Evolutionary conservation across 2,797 vertebrate genomes (phyloP), one percentile per base, ranked within the genome.

Genomic region (Denticeps clupeoides): DNA sequence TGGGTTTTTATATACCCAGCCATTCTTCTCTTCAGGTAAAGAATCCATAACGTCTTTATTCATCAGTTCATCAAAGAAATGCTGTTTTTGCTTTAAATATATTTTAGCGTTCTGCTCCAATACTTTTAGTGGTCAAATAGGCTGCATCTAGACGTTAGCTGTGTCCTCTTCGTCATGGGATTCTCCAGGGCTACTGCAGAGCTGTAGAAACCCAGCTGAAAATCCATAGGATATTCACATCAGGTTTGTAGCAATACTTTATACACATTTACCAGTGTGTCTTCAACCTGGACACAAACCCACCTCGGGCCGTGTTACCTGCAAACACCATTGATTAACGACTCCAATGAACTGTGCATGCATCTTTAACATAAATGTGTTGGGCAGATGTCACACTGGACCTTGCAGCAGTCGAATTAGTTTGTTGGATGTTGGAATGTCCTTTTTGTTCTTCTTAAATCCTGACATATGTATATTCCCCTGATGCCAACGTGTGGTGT

Each of bases 21-120:
- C 41, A 43, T 43, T 13, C 41, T 22, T 27, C 13, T 43, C 18
- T 8, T 22, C 24, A 27, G 22, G 7, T 3, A 22, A 41, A 26
- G 22, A 22, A 43, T 24, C 25, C 41, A 43, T 13, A 5, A 24
- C 25, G 38, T n/a, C n/a, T n/a, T n/a, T n/a, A n/a, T n/a, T 38
- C 35, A 9, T 19, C 35, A 18, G 38, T 38, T 55, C 38, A 60
- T 78, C 55, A 58, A 68, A 60, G 60, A 67, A 41, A 12, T 74
- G 76, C 72, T 82, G 68, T 71, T 50, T 71, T 75, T 72, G 69
- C 58, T 58, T 58, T 67, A 53, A 72, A 73, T 82, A 79, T 81
- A 78, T 73, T 64, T 75, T 71, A 78, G 73, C 67, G 70, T 64
- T 76, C 76, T 82, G 82, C 80, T 83, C 71, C 60, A 78, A 70